Conservation (phyloP, 2,797 vertebrate genomes). For the Avahi laniger region DNA sequence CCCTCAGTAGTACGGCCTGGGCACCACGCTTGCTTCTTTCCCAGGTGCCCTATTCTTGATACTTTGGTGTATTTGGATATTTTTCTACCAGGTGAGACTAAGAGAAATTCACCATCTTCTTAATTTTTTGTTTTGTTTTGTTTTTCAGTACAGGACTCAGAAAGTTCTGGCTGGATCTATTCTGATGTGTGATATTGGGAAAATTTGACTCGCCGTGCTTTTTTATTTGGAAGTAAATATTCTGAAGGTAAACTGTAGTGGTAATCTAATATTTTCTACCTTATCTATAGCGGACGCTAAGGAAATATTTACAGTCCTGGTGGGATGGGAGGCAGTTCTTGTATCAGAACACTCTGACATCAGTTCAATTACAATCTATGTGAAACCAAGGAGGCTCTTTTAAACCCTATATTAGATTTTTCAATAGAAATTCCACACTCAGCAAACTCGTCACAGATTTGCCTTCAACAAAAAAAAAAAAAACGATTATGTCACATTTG, state of each 20-base stretch:
- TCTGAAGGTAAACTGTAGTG: neutral
- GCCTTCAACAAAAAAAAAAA: constrained; percentile 51
- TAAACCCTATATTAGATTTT: neutral
- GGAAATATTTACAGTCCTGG: neutral
- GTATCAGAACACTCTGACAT: neutral
- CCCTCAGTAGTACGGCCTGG: neutral
- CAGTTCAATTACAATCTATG: neutral
- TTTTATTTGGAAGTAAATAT: constrained; percentile 1
- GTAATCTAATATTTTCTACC: neutral
- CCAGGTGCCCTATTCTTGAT: neutral
- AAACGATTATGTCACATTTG: constrained; percentile 38
- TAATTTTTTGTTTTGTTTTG: neutral
- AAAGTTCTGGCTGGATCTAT: neutral
- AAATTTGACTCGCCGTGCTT: neutral
- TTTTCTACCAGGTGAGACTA: neutral
- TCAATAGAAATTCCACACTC: constrained; percentile 22
- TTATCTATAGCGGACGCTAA: neutral
- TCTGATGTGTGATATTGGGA: neutral
- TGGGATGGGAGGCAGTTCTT: neutral
- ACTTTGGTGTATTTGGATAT: neutral
- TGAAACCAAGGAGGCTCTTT: neutral
- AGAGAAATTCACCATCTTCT: neutral
- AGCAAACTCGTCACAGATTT: constrained; percentile 20
- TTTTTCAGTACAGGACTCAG: neutral
- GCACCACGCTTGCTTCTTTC: neutral